Base-by-base conservation (phyloP, 2,888 invertebrate species). In the Camptogramma bilineatum region DNA sequence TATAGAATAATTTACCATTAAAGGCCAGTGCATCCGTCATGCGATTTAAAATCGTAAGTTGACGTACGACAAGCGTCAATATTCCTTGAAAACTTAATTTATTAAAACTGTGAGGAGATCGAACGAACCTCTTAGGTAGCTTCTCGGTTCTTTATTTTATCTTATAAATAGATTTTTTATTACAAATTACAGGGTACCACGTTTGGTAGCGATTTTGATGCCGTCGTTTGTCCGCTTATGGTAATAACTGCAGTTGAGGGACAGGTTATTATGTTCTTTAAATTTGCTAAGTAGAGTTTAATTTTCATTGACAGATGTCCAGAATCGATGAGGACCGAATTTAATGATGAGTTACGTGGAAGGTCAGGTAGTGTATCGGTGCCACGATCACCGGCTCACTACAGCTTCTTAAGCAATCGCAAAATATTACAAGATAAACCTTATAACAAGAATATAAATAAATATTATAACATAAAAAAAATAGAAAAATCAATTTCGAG, bases 151-250 rank as follows among this genome's bases (percentile, higher is more conserved):
- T 86, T 91, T 87, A 90, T 92, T 91, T 92, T 91, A 87, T 89
- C 28, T 90, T 89, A 91, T 93, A 93, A 92, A 93, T 92, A 92
- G 91, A 91, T 91, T 93, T 92, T 93, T 91, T 91, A 91, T 88
- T 85, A 90, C 86, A 93, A 93, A 93, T 93, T 92, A 93, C 87
- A 91, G 93, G 93, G 90, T 92, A 90, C 90, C 85, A 81, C 86
- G 87, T 90, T 91, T 91, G 90, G 91, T 91, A 91, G 91, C 91
- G 90, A 90, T 91, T 90, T 90, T 79, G 89, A 85, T 84, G 85
- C 86, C 78, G 80, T 76, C 81, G 71, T 71, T 73, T 71, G 74
- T 74, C 76, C 80, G 73, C 73, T 75, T 79, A 80, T 72, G 70
- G 84, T 78, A 80, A 81, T 86, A 90, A 89, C 82, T 72, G 73